These are phyloP conservation scores for Conomelus anceps DNA, from an alignment of 2,888 invertebrate species.

Conservation along the genomic window DNA sequence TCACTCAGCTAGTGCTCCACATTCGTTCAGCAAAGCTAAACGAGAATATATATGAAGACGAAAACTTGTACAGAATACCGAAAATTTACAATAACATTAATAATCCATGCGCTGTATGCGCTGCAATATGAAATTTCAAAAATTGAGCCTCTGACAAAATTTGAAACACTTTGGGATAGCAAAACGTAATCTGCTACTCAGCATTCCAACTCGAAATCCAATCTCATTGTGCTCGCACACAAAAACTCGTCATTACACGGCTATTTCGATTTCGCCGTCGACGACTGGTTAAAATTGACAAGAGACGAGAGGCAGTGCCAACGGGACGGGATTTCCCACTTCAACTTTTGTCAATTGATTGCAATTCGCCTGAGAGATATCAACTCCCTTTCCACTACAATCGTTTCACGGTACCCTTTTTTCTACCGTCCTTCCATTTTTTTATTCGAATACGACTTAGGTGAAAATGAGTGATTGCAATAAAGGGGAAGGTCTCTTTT, in stretches of 20 bases:
- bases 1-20: too few relatives aligned
- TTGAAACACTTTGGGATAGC: too few relatives aligned
- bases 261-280: neutral
- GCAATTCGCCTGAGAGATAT: neutral
- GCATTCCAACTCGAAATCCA: neutral
- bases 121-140: too few relatives aligned
- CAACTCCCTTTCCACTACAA: neutral
- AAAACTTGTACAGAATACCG: too few relatives aligned
- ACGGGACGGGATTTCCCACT: neutral
- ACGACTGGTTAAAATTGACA: neutral
- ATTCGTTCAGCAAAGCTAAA: too few relatives aligned
- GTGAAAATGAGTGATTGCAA: neutral
- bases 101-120: too few relatives aligned
- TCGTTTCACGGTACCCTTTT: neutral
- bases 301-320: neutral
- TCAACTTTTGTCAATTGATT: neutral
- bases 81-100: too few relatives aligned
- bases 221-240: neutral
- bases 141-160: too few relatives aligned
- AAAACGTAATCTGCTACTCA: too few relatives aligned
- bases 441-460: too few relatives aligned
- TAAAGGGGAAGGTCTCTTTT: neutral
- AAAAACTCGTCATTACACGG: neutral
- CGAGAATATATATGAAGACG: too few relatives aligned
- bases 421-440: neutral